These are phyloP conservation scores for Agelastica alni DNA, from an alignment of 2,888 invertebrate genomes.

Conservation along the genomic window DNA sequence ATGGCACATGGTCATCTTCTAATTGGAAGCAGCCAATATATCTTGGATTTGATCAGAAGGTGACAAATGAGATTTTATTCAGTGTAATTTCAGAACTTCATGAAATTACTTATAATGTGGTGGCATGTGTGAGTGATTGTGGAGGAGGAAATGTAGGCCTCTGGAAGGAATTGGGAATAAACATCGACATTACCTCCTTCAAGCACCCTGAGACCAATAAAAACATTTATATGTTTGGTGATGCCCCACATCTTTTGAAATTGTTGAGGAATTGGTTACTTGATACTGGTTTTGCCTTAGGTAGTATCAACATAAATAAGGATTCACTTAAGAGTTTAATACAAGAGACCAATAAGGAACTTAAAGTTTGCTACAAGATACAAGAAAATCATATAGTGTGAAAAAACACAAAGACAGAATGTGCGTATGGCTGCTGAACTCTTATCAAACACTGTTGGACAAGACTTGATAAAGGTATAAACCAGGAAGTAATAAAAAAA, in stretches of 20 bases:
- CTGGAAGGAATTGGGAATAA: constrained; percentile 36
- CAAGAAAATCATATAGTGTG: too few relatives aligned
- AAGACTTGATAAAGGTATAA: too few relatives aligned
- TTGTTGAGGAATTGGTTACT: constrained; percentile 32
- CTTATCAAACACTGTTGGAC: too few relatives aligned
- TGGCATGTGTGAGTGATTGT: constrained; percentile 42
- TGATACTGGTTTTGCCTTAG: too few relatives aligned
- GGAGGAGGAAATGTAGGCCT: constrained; percentile 41
- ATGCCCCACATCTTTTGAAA: constrained; percentile 34
- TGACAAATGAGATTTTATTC: constrained; percentile 37
- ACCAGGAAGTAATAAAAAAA: too few relatives aligned
- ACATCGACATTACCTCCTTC: background rate
- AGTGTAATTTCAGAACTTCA: constrained; percentile 31
- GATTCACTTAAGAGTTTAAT: too few relatives aligned
- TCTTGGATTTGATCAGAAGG: constrained; percentile 43
- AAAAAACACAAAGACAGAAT: too few relatives aligned
- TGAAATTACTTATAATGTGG: constrained; percentile 39
- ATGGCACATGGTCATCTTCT: constrained; percentile 30
- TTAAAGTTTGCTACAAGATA: too few relatives aligned
- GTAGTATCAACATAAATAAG: too few relatives aligned
- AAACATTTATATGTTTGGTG: constrained; percentile 32
- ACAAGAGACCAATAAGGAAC: too few relatives aligned
- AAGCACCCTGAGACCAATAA: constrained; percentile 24
- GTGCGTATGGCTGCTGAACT: too few relatives aligned
- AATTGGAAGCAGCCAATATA: constrained; percentile 39